phyloP scores from a whole-genome alignment of 1,140 invertebrate genomes.

The Drosophila pectinifera region DNA sequence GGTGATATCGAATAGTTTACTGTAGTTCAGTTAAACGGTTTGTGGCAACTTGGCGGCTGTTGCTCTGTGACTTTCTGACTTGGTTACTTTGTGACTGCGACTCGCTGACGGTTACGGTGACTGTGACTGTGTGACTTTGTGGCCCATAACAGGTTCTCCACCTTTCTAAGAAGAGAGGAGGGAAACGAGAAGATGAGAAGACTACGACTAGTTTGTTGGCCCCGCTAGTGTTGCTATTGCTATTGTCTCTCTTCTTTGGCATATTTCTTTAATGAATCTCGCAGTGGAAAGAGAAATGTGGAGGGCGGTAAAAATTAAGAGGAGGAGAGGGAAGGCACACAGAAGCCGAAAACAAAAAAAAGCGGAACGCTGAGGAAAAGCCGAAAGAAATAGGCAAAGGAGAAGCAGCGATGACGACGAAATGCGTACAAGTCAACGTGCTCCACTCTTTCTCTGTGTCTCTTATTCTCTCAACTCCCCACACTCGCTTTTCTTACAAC shows the following conservation, averaged over 20 bases:
- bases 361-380: conserved; percentile 42
- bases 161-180: conserved; percentile 3
- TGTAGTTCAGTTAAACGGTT: conserved; percentile 23
- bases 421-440: conserved; percentile 71
- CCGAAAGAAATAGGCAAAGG: conserved; percentile 54
- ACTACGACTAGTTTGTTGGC: conserved; percentile 63
- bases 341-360: conserved; percentile 27
- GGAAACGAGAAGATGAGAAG: background rate
- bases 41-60: conserved; percentile 37
- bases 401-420: conserved; percentile 40
- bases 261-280: conserved; percentile 83
- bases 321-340: conserved; percentile 25
- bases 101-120: conserved; percentile 15
- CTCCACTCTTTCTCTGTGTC: conserved; percentile 40
- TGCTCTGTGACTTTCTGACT: conserved; percentile 32
- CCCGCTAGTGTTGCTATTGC: conserved; percentile 42
- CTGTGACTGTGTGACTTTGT: conserved; percentile 30
- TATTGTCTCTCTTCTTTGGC: conserved; percentile 65
- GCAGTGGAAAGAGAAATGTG: conserved; percentile 19
- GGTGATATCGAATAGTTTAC: background rate
- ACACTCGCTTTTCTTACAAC: conserved; percentile 5
- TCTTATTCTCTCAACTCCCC: conserved; percentile 6
- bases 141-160: conserved; percentile 48
- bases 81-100: conserved; percentile 16
- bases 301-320: conserved; percentile 1